A percentile compares a stretch with the other conserved stretches of the same genome.
Evolutionary conservation across 2,797 vertebrate genomes (phyloP).

Genomic region (Eulemur rubriventer): DNA sequence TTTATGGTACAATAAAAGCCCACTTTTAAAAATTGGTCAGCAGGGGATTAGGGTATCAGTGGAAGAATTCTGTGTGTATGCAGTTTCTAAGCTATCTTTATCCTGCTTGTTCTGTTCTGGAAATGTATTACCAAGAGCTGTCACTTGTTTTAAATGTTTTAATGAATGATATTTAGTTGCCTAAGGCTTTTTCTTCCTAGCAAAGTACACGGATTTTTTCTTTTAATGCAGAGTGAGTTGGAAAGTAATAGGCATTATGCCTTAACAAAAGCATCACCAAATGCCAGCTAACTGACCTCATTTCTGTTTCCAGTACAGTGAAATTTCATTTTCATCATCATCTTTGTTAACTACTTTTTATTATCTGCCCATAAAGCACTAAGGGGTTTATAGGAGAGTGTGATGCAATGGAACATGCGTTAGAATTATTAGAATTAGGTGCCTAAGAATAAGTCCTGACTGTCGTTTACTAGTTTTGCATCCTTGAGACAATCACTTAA

Average conservation of each 20-base stretch:
- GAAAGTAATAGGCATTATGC: constrained; percentile 45
- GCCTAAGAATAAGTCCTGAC: not conserved
- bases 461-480: not conserved
- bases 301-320: constrained; percentile 64
- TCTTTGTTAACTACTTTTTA: constrained; percentile 71
- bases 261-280: constrained; percentile 55
- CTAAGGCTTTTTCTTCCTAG: constrained; percentile 55
- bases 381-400: not conserved
- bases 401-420: constrained; percentile 24
- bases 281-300: constrained; percentile 68
- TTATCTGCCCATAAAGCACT: constrained; percentile 55
- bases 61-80: constrained; percentile 54
- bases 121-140: constrained; percentile 67
- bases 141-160: constrained; percentile 75
- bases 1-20: constrained; percentile 60
- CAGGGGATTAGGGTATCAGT: constrained; percentile 53
- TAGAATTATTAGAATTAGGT: constrained; percentile 56
- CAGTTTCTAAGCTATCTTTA: constrained; percentile 68
- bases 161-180: constrained; percentile 78
- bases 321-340: constrained; percentile 71
- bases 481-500: not conserved
- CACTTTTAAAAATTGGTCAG: constrained; percentile 62
- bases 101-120: constrained; percentile 58
- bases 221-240: constrained; percentile 29
- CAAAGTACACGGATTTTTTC: constrained; percentile 41